A percentile compares a stretch with the other conserved stretches of the same genome.
Evolutionary conservation across 2,113 vertebrate species (phyloP).

Genomic region (Pangasianodon gigas): DNA sequence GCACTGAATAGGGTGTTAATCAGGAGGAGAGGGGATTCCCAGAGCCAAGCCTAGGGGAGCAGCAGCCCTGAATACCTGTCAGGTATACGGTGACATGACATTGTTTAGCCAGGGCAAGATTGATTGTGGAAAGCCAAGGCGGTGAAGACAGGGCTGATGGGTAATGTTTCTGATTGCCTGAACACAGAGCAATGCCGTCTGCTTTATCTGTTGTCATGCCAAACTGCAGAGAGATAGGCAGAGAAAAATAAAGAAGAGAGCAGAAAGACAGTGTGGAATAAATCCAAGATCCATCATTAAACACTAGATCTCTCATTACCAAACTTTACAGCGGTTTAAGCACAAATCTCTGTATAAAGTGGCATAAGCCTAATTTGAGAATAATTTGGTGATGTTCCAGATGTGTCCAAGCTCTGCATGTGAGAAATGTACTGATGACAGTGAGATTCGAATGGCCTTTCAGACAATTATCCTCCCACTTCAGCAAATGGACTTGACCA

Average conservation of each 20-base stretch:
- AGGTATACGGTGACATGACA: slow-evolving; percentile 86
- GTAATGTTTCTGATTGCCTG: slow-evolving; percentile 80
- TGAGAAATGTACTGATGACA: slow-evolving; percentile 42
- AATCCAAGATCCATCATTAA: slow-evolving; percentile 20
- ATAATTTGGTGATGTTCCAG: slow-evolving; percentile 18
- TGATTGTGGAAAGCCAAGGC: slow-evolving; percentile 83
- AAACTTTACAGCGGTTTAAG: slow-evolving; percentile 17
- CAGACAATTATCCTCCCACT: slow-evolving; percentile 45
- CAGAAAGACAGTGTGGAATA: slow-evolving; percentile 7
- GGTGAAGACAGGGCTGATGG: slow-evolving; percentile 79
- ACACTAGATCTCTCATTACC: background rate
- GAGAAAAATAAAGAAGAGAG: background rate
- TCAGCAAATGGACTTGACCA: slow-evolving; percentile 50
- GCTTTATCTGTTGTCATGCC: slow-evolving; percentile 88
- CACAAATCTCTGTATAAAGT: slow-evolving; percentile 14
- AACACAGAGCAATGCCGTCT: slow-evolving; percentile 81
- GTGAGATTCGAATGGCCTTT: slow-evolving; percentile 50
- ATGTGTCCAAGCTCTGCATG: slow-evolving; percentile 34
- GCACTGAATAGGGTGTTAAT: slow-evolving; percentile 65
- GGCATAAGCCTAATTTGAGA: slow-evolving; percentile 27
- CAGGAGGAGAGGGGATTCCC: slow-evolving; percentile 64
- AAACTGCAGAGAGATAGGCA: slow-evolving; percentile 65
- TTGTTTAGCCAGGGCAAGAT: slow-evolving; percentile 86
- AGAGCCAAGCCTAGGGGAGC: slow-evolving; percentile 66
- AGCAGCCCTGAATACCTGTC: slow-evolving; percentile 82